Evolutionary conservation across 2,888 invertebrate species (phyloP).

Genomic region (Ormyrus rosae): DNA sequence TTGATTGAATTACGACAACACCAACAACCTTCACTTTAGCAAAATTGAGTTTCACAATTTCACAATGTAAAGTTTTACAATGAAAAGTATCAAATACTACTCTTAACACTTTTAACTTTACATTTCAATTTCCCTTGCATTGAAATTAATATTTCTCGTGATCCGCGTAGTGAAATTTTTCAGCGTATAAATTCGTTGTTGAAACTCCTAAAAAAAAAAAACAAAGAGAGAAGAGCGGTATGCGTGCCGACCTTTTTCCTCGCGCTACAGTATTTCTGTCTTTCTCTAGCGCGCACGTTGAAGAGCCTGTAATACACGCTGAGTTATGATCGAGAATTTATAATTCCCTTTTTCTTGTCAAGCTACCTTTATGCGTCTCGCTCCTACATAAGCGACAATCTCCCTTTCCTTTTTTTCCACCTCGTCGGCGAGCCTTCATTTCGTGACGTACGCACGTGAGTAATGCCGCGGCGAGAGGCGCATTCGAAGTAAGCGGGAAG

Average conservation of each 20-base stretch:
- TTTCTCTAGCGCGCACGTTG: no score
- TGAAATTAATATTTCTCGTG: no score
- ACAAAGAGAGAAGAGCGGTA: not conserved
- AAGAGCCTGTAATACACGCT: not conserved
- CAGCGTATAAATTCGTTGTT: no score
- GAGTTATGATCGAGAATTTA: slow-evolving; percentile 38
- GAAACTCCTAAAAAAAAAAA: not conserved
- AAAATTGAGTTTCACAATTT: no score
- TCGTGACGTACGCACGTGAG: slow-evolving; percentile 34
- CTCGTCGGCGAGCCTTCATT: not conserved
- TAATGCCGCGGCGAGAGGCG: not conserved
- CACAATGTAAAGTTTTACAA: no score
- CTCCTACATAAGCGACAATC: slow-evolving; percentile 30
- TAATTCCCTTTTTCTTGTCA: slow-evolving; percentile 16
- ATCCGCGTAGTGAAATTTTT: no score
- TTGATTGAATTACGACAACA: no score
- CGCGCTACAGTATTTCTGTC: not conserved
- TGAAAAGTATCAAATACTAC: no score
- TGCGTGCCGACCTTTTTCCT: not conserved
- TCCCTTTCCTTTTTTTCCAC: not conserved
- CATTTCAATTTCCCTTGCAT: no score
- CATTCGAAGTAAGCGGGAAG: not conserved
- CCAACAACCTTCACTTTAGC: no score
- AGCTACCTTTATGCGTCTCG: slow-evolving; percentile 18
- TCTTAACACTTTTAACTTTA: no score